Base-by-base conservation (phyloP, 2,113 vertebrate species). In the Leptodactylus fuscus region DNA sequence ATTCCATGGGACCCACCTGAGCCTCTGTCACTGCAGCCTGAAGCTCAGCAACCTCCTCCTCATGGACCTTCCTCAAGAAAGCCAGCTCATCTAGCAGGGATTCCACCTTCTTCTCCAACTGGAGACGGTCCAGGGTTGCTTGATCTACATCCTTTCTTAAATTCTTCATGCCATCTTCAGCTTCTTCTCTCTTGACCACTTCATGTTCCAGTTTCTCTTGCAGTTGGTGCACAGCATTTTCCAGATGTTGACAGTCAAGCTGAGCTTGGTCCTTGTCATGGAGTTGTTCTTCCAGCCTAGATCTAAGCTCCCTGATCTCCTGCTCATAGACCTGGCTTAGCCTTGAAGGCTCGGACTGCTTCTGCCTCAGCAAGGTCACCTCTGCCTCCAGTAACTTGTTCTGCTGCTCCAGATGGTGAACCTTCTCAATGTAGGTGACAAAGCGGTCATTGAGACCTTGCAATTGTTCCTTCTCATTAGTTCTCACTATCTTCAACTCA, bases 391-490 rank as follows among this genome's bases (percentile, higher is more conserved):
- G 93, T 12, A 91, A 92, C 82, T 91, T 89, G 92, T 95, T 95
- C 88, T 93, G 94, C 88, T 91, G 92, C 92, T 96, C 95, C 85
- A 96, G 92, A 67, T 89, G 87, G 60, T 91, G 93, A 60, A 96
- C 95, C 88, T 94, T 94, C 88, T 96, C 95, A 7, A 95, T 92
- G 92, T 95, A 96, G 87, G 90, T 92, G 87, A 93, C 95, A 7
- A 96, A 96, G 88, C 95, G 94, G 90, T 96, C 94, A 48, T 96
- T 96, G 69, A 96, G 93, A 70, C 88, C 95, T 87, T 92, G 93
- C 4, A 95, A 92, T 89, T 95, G 94, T 87, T 94, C 94, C 84
- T 90, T 92, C 89, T 96, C 95, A 82, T 94, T 94, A 44, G 92
- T 91, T 22, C 95, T 90, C 73, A 95, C 87, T 13, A 90, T 93